Percentiles rank a stretch among this genome's conserved stretches.
Evolutionary conservation across 2,888 invertebrate genomes (phyloP).

Genomic region (Acanthosoma haemorrhoidale): DNA sequence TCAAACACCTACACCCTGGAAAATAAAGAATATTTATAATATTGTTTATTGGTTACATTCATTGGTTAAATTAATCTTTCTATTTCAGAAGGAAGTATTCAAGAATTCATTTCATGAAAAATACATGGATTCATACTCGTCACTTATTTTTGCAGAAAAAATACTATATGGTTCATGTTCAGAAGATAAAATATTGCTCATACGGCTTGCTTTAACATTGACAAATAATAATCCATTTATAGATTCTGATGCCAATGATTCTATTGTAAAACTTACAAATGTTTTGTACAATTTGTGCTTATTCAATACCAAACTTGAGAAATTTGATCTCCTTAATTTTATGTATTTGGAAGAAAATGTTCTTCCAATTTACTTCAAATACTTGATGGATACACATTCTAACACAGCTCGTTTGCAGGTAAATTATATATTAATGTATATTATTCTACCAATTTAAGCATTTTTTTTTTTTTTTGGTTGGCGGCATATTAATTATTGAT

Average conservation of each 20-base stretch:
- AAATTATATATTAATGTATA: constrained; percentile 42
- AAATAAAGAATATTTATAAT: too few relatives aligned
- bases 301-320: constrained; percentile 54
- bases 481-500: constrained; percentile 1
- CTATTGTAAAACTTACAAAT: constrained; percentile 55
- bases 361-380: constrained; percentile 68
- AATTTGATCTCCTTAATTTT: constrained; percentile 68
- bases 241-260: constrained; percentile 58
- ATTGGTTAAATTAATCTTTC: too few relatives aligned
- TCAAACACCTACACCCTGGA: too few relatives aligned
- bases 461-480: neutral
- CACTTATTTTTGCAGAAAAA: constrained; percentile 67
- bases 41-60: too few relatives aligned
- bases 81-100: constrained; percentile 28
- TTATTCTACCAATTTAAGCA: neutral
- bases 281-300: constrained; percentile 61
- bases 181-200: constrained; percentile 56
- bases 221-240: constrained; percentile 57
- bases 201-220: constrained; percentile 63
- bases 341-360: constrained; percentile 76
- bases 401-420: constrained; percentile 57
- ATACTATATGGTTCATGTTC: constrained; percentile 56
- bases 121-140: constrained; percentile 65
- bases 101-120: constrained; percentile 58
- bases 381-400: constrained; percentile 60